Conservation (phyloP, 2,113 vertebrate species). For the Austrofundulus limnaeus region DNA sequence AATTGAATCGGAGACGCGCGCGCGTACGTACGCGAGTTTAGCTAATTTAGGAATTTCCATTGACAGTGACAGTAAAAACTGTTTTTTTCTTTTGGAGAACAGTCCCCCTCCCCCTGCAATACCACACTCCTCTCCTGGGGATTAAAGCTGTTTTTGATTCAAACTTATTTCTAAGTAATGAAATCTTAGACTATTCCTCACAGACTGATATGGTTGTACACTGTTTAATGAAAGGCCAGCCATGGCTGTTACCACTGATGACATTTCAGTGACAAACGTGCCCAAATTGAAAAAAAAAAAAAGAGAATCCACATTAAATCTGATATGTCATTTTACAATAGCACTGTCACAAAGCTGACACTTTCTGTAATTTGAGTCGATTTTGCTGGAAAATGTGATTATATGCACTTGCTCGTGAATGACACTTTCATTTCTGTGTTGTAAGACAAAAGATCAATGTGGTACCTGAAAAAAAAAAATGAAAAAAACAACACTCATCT, state of each 20-base stretch:
- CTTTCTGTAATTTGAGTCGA: neutral
- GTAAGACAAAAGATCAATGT: constrained; percentile 5
- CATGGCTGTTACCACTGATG: constrained; percentile 13
- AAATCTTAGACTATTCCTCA: constrained; percentile 29
- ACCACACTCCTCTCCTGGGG: constrained; percentile 37
- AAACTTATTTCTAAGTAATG: constrained; percentile 54
- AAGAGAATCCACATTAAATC: neutral
- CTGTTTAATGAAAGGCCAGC: constrained; percentile 4
- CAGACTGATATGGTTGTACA: constrained; percentile 29
- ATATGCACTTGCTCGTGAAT: neutral
- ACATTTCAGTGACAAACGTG: constrained; percentile 8
- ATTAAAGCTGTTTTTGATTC: constrained; percentile 60
- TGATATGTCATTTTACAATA: neutral
- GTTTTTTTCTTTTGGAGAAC: constrained; percentile 55
- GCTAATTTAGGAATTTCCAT: constrained; percentile 75
- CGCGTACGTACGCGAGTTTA: constrained; percentile 34
- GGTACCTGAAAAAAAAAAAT: constrained; percentile 2
- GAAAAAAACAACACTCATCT: constrained; percentile 20
- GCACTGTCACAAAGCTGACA: neutral
- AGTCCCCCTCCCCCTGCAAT: constrained; percentile 41
- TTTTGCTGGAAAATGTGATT: constrained; percentile 4
- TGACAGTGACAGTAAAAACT: constrained; percentile 71
- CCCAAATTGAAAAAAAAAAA: constrained; percentile 1
- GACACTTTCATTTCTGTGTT: neutral
- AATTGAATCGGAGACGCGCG: constrained; percentile 75